These are phyloP conservation scores for Drosophila mettleri DNA, from an alignment of 2,888 invertebrate species.

Conservation along the genomic window DNA sequence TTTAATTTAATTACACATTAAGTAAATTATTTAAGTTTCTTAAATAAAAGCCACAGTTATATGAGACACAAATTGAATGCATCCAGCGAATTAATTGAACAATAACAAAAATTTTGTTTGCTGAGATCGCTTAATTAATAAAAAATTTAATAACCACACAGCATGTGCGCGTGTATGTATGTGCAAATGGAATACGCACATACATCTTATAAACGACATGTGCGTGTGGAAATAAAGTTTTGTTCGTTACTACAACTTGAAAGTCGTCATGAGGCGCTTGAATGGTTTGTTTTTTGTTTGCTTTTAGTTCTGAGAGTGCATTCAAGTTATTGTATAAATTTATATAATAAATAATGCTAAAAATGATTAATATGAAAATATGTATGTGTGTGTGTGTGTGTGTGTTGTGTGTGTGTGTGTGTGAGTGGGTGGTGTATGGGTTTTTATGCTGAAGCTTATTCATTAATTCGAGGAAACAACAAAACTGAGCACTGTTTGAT, in stretches of 20 bases:
- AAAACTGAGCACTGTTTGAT: conserved; percentile 73
- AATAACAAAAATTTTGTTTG: conserved; percentile 61
- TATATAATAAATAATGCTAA: too few relatives aligned
- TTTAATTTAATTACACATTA: conserved; percentile 46
- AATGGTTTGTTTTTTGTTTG: conserved; percentile 47
- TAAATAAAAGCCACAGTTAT: conserved; percentile 59
- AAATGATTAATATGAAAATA: conserved; percentile 29
- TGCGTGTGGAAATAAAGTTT: conserved; percentile 22
- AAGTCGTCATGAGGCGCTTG: conserved; percentile 74
- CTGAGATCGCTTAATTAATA: conserved; percentile 75
- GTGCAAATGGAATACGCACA: conserved; percentile 59
- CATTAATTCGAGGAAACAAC: conserved; percentile 69
- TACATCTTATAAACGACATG: conserved; percentile 27
- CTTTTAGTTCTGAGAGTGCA: conserved; percentile 12
- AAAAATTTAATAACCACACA: conserved; percentile 36
- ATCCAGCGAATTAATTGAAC: conserved; percentile 52
- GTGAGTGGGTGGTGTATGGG: not conserved
- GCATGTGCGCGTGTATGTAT: conserved; percentile 3
- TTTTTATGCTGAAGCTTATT: conserved; percentile 38
- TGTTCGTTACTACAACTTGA: conserved; percentile 65
- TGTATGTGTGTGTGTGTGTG: conserved; percentile 7
- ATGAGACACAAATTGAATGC: conserved; percentile 49
- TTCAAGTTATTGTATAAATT: conserved; percentile 45
- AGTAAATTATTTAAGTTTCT: conserved; percentile 38
- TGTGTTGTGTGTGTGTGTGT: conserved; percentile 6